Base-by-base conservation (phyloP, 1,140 invertebrate species). In the Heliconius himera region DNA sequence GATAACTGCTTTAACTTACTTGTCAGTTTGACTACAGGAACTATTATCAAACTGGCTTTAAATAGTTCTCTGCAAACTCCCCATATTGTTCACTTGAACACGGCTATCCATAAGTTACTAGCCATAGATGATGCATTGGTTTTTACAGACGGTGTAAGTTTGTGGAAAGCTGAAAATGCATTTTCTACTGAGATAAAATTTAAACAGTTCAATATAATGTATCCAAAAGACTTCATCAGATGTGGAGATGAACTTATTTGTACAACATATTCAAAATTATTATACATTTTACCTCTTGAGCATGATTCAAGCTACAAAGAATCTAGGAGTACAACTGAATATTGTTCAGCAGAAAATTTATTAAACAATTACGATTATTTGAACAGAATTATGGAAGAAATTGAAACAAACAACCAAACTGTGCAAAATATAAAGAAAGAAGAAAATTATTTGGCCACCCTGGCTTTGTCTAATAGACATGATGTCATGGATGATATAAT, bases 381-480 rank as follows among this genome's bases (percentile, higher is more conserved):
- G 26, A 22, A 87, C 22, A 84, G 83, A 82, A 88, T 92, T 70
- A 81, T 87, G n/a, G 79, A 87, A 26, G 87, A 88, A 85, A 71
- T 88, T n/a, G 78, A 85, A 8, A 89, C 84, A 81, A 89, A 87
- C 82, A 78, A 88, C 60, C 75, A 78, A 76, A 36, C 92, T 6
- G 54, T 84, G 5, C 84, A 86, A 66, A 87, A 84, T 76, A 82
- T 93, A 8, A 85, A 85, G 73, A 81, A 87, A 76, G 90, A 91
- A 83, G 85, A 85, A 33, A 84, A 84, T 74, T 89, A 88, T 76
- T 84, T 93, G 13, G 88, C 87, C 54, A 81, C 87, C 46, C 72
- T 93, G 41, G 84, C 91, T 18, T 78, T 94, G n/a, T 86, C 90
- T 8, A 91, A 90, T 41, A 88, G 90, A 76, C 85, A 86, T 79